These are phyloP conservation scores for Hyperoodon ampullatus DNA, from an alignment of 2,113 vertebrate genomes.

Conservation along the genomic window DNA sequence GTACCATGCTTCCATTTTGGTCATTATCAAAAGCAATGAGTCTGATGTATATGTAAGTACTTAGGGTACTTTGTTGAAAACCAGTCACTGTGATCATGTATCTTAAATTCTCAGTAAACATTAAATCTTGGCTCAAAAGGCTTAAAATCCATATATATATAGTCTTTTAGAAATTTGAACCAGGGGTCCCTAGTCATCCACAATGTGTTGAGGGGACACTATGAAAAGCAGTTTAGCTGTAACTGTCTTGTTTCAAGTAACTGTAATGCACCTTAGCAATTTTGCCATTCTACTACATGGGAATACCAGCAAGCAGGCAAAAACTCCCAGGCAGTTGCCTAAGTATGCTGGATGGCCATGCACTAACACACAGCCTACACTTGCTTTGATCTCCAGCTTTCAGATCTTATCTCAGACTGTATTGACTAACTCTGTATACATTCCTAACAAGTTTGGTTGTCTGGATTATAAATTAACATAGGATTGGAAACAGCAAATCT, in stretches of 20 bases:
- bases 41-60: not conserved
- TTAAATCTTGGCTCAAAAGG: not conserved
- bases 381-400: not conserved
- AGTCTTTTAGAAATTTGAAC: not conserved
- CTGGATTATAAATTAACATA: not conserved
- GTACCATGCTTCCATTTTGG: not conserved
- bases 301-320: not conserved
- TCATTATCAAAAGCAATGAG: conserved; percentile 3
- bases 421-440: not conserved
- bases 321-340: not conserved
- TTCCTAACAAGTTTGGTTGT: not conserved
- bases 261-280: not conserved
- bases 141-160: not conserved
- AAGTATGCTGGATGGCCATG: not conserved
- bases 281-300: not conserved
- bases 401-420: not conserved
- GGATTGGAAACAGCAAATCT: not conserved
- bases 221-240: not conserved
- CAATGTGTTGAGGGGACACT: not conserved
- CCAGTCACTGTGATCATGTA: not conserved
- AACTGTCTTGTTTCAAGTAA: not conserved
- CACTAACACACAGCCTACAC: not conserved
- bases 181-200: not conserved
- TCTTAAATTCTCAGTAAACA: conserved; percentile 41
- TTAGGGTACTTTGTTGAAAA: not conserved